Conservation (phyloP, 2,888 invertebrate species). For the Vanessa cardui region DNA sequence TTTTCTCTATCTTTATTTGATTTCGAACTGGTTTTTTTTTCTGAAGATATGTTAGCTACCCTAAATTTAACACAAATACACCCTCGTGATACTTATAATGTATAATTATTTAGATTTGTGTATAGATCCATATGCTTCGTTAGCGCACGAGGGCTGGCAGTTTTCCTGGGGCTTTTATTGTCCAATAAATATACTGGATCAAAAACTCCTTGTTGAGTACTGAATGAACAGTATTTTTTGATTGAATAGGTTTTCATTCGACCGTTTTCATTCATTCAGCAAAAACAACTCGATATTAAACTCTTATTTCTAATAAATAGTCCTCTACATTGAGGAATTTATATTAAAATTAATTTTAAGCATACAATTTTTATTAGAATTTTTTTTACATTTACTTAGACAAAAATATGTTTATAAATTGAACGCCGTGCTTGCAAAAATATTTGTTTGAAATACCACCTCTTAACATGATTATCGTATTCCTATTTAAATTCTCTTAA, state of each 20-base stretch:
- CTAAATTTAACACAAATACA: background rate
- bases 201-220: background rate
- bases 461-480: no score
- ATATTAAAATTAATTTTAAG: background rate
- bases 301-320: background rate
- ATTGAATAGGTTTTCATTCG: slow-evolving; percentile 1
- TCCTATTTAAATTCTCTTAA: no score
- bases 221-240: slow-evolving; percentile 3
- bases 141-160: slow-evolving; percentile 1
- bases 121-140: slow-evolving; percentile 18
- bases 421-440: no score
- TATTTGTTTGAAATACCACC: no score
- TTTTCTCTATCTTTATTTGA: no score
- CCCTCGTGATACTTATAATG: slow-evolving; percentile 16
- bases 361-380: no score
- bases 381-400: no score
- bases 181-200: background rate
- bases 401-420: no score
- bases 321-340: background rate
- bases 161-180: background rate
- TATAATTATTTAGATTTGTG: slow-evolving; percentile 25
- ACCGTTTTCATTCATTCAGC: background rate
- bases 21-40: no score
- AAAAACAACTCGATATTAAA: background rate
- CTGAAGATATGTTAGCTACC: no score